phyloP scores from a whole-genome alignment of 2,113 vertebrate genomes.

The Heterochromis multidens region DNA sequence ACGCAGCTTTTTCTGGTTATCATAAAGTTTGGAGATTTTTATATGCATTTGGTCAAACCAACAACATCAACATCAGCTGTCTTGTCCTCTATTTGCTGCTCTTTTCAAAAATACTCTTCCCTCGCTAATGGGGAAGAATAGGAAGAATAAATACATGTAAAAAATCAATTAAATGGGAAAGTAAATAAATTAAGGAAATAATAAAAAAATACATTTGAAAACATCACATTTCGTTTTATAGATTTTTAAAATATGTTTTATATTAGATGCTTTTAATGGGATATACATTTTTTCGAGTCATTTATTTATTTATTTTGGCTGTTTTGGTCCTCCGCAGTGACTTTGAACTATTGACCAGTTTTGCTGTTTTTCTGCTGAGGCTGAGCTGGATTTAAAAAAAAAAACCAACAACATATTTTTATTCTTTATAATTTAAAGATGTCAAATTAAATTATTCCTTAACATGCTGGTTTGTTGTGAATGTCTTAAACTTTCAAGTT shows the following conservation, averaged over 20 bases:
- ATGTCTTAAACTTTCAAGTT: neutral
- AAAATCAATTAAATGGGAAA: neutral
- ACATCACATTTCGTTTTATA: neutral
- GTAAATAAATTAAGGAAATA: neutral
- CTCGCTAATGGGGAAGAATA: no score
- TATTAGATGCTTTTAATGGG: neutral
- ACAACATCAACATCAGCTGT: neutral
- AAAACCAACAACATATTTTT: no score
- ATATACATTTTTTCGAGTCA: neutral
- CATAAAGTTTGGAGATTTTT: no score
- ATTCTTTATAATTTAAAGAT: no score
- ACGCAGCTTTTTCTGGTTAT: no score
- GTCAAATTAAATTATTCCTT: neutral
- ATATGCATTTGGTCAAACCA: neutral
- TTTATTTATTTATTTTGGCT: neutral
- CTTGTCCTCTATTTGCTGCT: neutral
- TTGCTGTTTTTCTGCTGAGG: neutral
- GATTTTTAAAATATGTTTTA: neutral
- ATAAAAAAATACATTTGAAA: neutral
- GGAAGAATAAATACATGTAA: neutral
- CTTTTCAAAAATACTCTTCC: neutral
- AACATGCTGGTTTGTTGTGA: neutral
- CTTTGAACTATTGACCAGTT: neutral
- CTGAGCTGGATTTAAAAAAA: neutral
- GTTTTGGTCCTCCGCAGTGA: neutral